Evolutionary conservation across 2,113 vertebrate species (phyloP).

Genomic region (Alaudala cheleensis): DNA sequence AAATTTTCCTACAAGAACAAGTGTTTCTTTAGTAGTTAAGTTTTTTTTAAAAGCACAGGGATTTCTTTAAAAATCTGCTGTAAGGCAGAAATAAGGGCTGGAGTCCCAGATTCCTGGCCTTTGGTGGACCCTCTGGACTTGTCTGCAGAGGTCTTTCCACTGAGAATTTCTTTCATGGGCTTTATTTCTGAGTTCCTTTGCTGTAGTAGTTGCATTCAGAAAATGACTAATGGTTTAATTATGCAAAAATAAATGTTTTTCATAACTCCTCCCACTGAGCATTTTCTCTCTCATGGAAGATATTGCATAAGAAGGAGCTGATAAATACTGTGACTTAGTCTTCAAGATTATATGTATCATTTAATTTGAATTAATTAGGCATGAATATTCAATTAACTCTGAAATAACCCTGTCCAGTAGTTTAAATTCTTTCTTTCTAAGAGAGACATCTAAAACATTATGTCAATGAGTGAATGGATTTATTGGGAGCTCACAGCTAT

Average conservation of each 20-base stretch:
- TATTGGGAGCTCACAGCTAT: not conserved
- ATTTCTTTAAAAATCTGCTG: not conserved
- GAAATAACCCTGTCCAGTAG: not conserved
- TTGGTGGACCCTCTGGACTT: not conserved
- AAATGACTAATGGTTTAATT: not conserved
- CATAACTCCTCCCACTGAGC: not conserved
- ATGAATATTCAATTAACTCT: not conserved
- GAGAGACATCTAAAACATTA: not conserved
- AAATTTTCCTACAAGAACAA: not conserved
- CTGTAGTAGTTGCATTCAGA: not conserved
- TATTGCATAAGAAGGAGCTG: not conserved
- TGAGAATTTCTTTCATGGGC: not conserved
- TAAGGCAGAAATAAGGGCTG: not conserved
- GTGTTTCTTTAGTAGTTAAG: not conserved
- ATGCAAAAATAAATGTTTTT: conserved; percentile 1
- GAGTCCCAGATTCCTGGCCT: not conserved
- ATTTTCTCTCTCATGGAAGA: not conserved
- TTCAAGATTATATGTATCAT: not conserved
- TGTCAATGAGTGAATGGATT: not conserved
- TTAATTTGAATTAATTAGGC: not conserved
- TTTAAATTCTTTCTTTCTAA: not conserved
- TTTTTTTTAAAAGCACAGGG: not conserved
- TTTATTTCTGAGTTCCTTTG: not conserved
- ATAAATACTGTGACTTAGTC: not conserved
- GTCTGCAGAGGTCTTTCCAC: not conserved